Evolutionary conservation across 2,797 vertebrate species (phyloP).

Genomic region (Leptatherina wallacei): DNA sequence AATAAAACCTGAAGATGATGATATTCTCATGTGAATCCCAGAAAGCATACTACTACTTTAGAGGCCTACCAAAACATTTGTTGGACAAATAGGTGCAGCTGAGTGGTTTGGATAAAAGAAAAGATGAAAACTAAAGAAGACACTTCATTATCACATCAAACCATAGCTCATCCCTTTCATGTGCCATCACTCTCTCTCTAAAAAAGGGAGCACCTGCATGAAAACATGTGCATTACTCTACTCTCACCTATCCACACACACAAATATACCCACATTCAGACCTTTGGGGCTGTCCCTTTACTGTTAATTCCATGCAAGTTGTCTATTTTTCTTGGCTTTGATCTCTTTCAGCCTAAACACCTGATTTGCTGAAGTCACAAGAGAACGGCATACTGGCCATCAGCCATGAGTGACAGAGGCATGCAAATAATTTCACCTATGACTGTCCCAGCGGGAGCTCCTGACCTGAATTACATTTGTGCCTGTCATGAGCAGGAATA

Average conservation of each 20-base stretch:
- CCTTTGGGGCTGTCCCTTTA: constrained; percentile 25
- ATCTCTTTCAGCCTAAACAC: constrained; percentile 57
- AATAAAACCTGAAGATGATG: constrained; percentile 26
- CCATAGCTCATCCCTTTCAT: constrained; percentile 69
- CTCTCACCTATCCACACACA: constrained; percentile 28
- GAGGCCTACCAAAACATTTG: constrained; percentile 60
- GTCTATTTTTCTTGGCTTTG: constrained; percentile 54
- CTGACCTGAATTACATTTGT: constrained; percentile 68
- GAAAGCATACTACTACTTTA: constrained; percentile 23
- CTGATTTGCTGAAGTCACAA: constrained; percentile 61
- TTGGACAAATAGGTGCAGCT: constrained; percentile 70
- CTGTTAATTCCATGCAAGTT: constrained; percentile 52
- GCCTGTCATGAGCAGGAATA: constrained; percentile 61
- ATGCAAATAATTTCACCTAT: constrained; percentile 75
- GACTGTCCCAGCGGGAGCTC: constrained; percentile 60
- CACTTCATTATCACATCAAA: constrained; percentile 81
- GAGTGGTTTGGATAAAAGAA: constrained; percentile 64
- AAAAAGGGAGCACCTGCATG: constrained; percentile 50
- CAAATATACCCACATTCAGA: neutral
- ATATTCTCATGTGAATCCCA: constrained; percentile 38
- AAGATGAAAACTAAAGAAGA: constrained; percentile 65
- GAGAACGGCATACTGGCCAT: constrained; percentile 53
- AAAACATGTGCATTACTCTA: constrained; percentile 48
- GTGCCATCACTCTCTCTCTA: neutral
- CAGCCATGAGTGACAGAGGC: constrained; percentile 54